Percentiles rank a stretch among this genome's conserved stretches.
These are phyloP conservation scores for Amazonetta brasiliensis DNA, from an alignment of 2,797 vertebrate species.

Conservation along the genomic window DNA sequence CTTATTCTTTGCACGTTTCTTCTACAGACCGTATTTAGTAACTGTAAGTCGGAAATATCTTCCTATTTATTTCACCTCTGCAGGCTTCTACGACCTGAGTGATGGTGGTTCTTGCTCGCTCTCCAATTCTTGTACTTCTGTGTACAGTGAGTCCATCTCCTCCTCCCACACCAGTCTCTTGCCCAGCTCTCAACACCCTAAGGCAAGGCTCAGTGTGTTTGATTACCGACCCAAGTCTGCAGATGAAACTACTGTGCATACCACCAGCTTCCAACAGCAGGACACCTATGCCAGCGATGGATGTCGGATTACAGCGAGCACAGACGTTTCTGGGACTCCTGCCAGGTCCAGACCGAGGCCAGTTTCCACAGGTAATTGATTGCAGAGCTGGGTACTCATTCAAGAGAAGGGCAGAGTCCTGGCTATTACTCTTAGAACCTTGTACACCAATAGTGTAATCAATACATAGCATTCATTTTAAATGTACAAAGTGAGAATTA, in stretches of 20 bases:
- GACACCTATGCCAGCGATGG: constrained; percentile 76
- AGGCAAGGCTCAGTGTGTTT: constrained; percentile 65
- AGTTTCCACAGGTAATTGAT: constrained; percentile 90
- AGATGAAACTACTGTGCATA: constrained; percentile 85
- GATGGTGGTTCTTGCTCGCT: constrained; percentile 92
- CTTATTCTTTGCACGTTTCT: background rate
- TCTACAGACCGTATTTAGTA: background rate
- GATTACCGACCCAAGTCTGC: constrained; percentile 87
- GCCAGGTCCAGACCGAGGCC: constrained; percentile 85
- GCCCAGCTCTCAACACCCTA: constrained; percentile 68
- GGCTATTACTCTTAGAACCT: background rate
- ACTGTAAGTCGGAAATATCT: background rate
- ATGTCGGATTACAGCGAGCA: constrained; percentile 75
- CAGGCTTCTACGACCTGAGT: constrained; percentile 97
- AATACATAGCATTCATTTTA: background rate
- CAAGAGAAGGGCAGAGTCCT: background rate
- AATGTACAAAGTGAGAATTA: background rate
- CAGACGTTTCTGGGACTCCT: constrained; percentile 33
- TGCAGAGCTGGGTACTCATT: background rate
- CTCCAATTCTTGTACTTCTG: constrained; percentile 93
- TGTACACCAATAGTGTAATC: background rate
- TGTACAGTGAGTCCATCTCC: constrained; percentile 91
- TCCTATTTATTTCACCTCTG: constrained; percentile 8
- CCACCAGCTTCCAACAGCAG: constrained; percentile 75
- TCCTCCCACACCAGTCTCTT: constrained; percentile 84